These are phyloP conservation scores for Machimus atricapillus DNA, from an alignment of 2,888 invertebrate species.

Conservation along the genomic window DNA sequence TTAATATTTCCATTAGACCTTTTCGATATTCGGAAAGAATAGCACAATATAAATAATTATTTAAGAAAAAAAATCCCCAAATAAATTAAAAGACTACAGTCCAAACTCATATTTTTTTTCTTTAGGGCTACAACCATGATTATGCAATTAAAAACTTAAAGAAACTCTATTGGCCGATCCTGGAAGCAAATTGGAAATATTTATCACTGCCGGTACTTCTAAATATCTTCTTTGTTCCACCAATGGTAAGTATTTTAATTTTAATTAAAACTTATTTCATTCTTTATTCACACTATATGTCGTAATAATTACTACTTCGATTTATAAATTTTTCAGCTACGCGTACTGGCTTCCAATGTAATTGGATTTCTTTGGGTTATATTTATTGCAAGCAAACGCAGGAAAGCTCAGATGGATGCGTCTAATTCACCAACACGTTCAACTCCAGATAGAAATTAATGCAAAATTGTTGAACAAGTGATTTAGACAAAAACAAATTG, in stretches of 20 bases:
- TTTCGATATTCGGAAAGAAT: too few species aligned
- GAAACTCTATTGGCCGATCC: slow-evolving; percentile 70
- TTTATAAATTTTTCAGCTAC: slow-evolving; percentile 68
- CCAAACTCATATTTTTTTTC: slow-evolving; percentile 17
- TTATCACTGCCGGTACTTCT: slow-evolving; percentile 76
- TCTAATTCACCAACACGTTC: neutral
- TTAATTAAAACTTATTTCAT: neutral
- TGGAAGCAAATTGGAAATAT: slow-evolving; percentile 80
- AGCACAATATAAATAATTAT: too few species aligned
- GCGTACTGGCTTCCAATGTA: slow-evolving; percentile 77
- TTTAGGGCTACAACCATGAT: slow-evolving; percentile 72
- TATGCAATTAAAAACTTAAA: slow-evolving; percentile 70
- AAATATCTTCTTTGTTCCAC: slow-evolving; percentile 78
- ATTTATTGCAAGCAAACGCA: slow-evolving; percentile 74
- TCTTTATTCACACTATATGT: neutral
- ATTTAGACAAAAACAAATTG: neutral
- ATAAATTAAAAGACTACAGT: too few species aligned
- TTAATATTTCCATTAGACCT: too few species aligned
- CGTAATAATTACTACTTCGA: neutral
- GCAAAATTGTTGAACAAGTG: neutral
- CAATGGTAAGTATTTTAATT: slow-evolving; percentile 67
- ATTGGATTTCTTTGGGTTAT: slow-evolving; percentile 82
- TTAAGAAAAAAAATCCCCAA: too few species aligned
- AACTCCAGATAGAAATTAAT: neutral
- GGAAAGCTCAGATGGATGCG: slow-evolving; percentile 61